A percentile compares a stretch with the other conserved stretches of the same genome.
Evolutionary conservation across 2,113 vertebrate species (phyloP).

Genomic region (Melanerpes aurifrons): DNA sequence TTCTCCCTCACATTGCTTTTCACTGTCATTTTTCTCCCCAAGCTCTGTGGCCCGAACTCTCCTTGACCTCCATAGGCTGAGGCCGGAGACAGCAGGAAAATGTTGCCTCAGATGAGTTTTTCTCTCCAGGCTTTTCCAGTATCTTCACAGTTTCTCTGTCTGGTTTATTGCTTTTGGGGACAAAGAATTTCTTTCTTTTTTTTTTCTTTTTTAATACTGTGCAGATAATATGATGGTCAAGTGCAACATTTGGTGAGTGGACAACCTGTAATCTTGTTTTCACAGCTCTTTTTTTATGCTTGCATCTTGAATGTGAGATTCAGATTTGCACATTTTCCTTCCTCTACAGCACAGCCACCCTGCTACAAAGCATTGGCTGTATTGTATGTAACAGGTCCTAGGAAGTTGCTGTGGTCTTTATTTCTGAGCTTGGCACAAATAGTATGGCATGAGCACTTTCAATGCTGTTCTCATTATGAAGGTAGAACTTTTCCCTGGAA

Average conservation of each 20-base stretch:
- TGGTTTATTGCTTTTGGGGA: not conserved
- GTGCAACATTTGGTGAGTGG: not conserved
- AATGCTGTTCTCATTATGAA: constrained; percentile 48
- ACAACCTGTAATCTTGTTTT: constrained; percentile 38
- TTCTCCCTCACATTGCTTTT: not conserved
- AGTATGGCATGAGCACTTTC: constrained; percentile 36
- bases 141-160: not conserved
- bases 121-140: not conserved
- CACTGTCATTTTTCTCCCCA: not conserved
- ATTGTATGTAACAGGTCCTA: constrained; percentile 34
- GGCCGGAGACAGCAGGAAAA: not conserved
- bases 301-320: constrained; percentile 5
- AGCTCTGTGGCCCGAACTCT: not conserved
- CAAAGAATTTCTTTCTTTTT: not conserved
- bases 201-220: not conserved
- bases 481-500: constrained; percentile 42
- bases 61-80: not conserved
- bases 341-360: not conserved
- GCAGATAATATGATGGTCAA: not conserved
- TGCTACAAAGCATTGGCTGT: constrained; percentile 11
- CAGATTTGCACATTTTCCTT: constrained; percentile 36
- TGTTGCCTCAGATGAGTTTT: not conserved
- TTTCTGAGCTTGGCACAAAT: constrained; percentile 59
- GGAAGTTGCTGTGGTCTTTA: constrained; percentile 49
- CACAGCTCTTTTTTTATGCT: not conserved